Evolutionary conservation across 2,797 vertebrate genomes (phyloP).

Genomic region (Sebastes aleutianus): DNA sequence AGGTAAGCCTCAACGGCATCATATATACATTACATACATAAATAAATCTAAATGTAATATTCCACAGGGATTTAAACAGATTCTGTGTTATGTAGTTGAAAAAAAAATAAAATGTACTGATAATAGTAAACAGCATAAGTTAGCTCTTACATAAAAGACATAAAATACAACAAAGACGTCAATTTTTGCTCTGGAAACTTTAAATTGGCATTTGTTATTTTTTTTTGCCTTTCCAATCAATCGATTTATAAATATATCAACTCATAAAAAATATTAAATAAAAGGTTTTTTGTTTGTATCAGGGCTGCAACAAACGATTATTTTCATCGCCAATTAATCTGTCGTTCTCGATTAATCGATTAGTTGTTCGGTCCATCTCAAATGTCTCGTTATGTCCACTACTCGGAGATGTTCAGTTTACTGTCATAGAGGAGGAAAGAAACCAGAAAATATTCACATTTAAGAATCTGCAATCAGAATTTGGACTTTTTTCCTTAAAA

Average conservation of each 20-base stretch:
- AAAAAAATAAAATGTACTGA: not conserved
- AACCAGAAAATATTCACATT: too few species aligned
- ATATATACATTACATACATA: too few species aligned
- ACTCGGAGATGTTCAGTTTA: too few species aligned
- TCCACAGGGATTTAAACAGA: not conserved
- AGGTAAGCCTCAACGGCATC: slow-evolving; percentile 78
- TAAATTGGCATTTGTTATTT: not conserved
- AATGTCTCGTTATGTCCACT: too few species aligned
- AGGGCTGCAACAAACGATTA: too few species aligned
- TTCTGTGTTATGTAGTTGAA: not conserved
- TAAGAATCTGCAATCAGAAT: too few species aligned
- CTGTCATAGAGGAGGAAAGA: too few species aligned
- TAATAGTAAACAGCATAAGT: not conserved
- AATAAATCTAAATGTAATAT: not conserved
- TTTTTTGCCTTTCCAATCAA: not conserved
- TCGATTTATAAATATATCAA: not conserved
- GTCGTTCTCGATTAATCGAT: too few species aligned
- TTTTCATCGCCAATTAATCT: too few species aligned
- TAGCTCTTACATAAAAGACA: not conserved
- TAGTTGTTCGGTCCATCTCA: too few species aligned
- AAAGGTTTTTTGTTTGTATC: not conserved
- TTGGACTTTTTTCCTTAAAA: too few species aligned
- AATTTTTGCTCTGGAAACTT: not conserved
- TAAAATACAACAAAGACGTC: not conserved
- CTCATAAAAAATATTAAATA: not conserved